Evolutionary conservation across 2,888 invertebrate species (phyloP), one percentile per base, ranked within the genome.

Genomic region (Synanthedon formicaeformis): DNA sequence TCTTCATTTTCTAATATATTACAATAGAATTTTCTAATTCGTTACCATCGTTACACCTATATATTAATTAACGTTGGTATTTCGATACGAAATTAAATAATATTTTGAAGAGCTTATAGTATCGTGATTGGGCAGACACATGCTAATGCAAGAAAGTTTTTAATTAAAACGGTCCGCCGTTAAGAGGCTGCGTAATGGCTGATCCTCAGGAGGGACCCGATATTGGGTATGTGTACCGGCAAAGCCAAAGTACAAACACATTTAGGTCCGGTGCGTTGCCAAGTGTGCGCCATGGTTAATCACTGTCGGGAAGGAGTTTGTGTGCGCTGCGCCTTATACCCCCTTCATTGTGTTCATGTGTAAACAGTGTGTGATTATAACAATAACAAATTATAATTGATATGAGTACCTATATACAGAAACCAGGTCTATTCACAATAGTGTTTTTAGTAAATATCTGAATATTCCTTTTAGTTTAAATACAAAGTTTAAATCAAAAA

Each of bases 131-230:
- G 76, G 69, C 76, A 75, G 77, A 78, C 79, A 79, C 81, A 83
- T 81, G 85, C 76, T 85, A 85, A 84, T 84, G 84, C 75, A 84
- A 84, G 86, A 86, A 23, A 87, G 86, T 86, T 86, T 87, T 87
- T 87, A 87, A 87, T 87, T 87, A 87, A 87, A 87, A 83, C 79
- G 79, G 81, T 74, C 75, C 75, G 78, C 71, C 75, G 85, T 78
- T 84, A 87, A 86, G 86, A 86, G 86, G 84, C 84, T 82, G 77
- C 76, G 81, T 84, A 85, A 85, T 83, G 76, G 83, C 77, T 77
- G 81, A 84, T 83, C 83, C 83, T 78, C 76, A 70, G 73, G 76
- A 81, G 82, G 82, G 84, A 77, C 75, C 77, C 78, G 75, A 81
- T 83, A 83, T 84, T 81, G 82, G 80, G 80, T 76, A 34, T 65